These are phyloP conservation scores for Bombylius discolor DNA, from an alignment of 2,888 invertebrate species.

Conservation along the genomic window DNA sequence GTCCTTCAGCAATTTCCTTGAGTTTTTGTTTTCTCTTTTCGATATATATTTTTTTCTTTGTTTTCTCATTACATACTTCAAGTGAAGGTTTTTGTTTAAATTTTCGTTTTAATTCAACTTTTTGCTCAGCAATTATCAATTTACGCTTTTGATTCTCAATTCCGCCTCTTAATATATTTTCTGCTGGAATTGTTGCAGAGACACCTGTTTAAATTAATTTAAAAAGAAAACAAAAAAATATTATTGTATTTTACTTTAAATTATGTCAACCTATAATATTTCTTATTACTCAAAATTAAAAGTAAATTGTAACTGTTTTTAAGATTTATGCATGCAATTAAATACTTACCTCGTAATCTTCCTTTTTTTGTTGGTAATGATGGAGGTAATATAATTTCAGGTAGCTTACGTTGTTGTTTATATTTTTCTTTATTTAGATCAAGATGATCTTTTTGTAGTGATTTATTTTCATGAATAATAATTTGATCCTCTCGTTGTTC, in stretches of 20 bases:
- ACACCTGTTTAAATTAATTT: constrained; percentile 7
- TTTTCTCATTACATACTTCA: constrained; percentile 15
- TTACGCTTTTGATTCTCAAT: background rate
- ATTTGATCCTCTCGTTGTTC: constrained; percentile 1
- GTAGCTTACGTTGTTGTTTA: constrained; percentile 13
- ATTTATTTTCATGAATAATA: constrained; percentile 1
- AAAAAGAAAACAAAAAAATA: too few species aligned
- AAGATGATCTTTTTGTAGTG: too few species aligned
- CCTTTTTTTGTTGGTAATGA: constrained; percentile 23
- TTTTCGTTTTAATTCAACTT: constrained; percentile 20
- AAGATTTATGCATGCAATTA: too few species aligned
- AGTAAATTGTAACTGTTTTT: background rate
- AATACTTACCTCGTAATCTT: constrained; percentile 21
- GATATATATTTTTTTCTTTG: constrained; percentile 15
- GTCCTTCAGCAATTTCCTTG: constrained; percentile 21
- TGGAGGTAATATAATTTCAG: constrained; percentile 25
- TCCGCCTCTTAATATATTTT: too few species aligned
- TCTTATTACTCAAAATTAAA: background rate
- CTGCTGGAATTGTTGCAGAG: background rate
- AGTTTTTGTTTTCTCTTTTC: constrained; percentile 25
- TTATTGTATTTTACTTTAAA: too few species aligned
- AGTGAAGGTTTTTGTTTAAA: constrained; percentile 25
- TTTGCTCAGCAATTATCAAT: constrained; percentile 8
- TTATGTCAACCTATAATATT: constrained; percentile 3
- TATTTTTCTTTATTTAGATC: too few species aligned